These are phyloP conservation scores for Caenorhabditis imperialis DNA, from an alignment of 2,888 invertebrate genomes.

Conservation along the genomic window DNA sequence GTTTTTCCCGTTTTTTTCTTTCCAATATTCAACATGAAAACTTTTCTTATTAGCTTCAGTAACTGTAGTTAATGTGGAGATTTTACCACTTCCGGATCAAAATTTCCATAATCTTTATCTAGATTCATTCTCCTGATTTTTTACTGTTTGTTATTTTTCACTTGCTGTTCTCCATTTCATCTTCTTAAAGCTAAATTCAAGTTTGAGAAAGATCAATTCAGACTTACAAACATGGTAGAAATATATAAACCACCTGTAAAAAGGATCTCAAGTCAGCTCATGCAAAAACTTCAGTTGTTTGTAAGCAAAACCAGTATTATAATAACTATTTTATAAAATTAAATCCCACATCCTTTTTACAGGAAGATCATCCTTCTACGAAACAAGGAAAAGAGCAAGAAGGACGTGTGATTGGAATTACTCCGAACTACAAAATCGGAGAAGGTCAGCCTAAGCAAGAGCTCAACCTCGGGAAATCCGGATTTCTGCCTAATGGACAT, in stretches of 20 bases:
- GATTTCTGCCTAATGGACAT: constrained; percentile 64
- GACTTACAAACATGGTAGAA: constrained; percentile 45
- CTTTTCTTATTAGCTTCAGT: too few relatives aligned
- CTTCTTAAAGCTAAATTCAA: too few relatives aligned
- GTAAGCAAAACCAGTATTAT: constrained; percentile 16
- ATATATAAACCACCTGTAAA: constrained; percentile 36
- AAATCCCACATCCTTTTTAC: constrained; percentile 14
- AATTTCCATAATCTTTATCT: too few relatives aligned
- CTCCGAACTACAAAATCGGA: constrained; percentile 74
- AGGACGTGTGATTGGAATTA: constrained; percentile 69
- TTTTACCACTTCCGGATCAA: too few relatives aligned
- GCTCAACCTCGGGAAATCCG: constrained; percentile 61
- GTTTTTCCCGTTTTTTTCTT: too few relatives aligned
- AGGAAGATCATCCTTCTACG: constrained; percentile 67
- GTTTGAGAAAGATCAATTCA: too few relatives aligned
- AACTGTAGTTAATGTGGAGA: too few relatives aligned
- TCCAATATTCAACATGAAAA: too few relatives aligned
- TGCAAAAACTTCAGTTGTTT: constrained; percentile 49
- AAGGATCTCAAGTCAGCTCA: constrained; percentile 39
- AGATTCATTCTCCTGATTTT: too few relatives aligned
- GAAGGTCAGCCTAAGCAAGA: constrained; percentile 67
- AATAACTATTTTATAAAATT: not conserved
- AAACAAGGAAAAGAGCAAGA: constrained; percentile 60
- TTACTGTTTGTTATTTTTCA: too few relatives aligned
- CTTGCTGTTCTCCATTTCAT: too few relatives aligned